These are phyloP conservation scores for Coelopa pilipes DNA, from an alignment of 2,888 invertebrate genomes.

Conservation along the genomic window DNA sequence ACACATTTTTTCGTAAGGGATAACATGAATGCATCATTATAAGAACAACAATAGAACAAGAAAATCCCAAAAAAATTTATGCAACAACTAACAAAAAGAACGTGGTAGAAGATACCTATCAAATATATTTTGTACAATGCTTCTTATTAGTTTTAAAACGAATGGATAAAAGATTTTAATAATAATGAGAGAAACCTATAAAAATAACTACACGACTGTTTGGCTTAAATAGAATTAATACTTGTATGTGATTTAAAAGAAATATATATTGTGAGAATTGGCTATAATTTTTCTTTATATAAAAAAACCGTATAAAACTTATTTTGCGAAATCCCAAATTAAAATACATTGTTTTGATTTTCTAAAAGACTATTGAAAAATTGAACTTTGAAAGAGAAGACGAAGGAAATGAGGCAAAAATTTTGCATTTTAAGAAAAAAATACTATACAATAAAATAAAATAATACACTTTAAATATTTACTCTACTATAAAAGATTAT, in stretches of 20 bases:
- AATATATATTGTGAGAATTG: conserved; percentile 19
- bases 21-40: conserved; percentile 10
- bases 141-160: too few relatives aligned
- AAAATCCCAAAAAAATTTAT: not conserved
- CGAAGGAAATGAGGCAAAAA: not conserved
- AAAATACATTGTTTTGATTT: conserved; percentile 8
- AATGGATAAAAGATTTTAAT: too few relatives aligned
- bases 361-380: not conserved
- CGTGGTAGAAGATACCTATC: conserved; percentile 35
- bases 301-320: not conserved
- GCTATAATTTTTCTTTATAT: conserved; percentile 12
- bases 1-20: not conserved
- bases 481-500: conserved; percentile 14
- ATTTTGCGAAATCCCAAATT: conserved; percentile 12
- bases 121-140: conserved; percentile 21
- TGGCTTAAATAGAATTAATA: conserved; percentile 24
- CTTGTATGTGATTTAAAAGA: conserved; percentile 10
- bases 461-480: conserved; percentile 7
- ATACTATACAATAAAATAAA: conserved; percentile 15
- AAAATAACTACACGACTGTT: conserved; percentile 18
- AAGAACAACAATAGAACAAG: not conserved
- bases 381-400: not conserved
- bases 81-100: conserved; percentile 25
- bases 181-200: conserved; percentile 19
- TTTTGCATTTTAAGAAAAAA: not conserved